phyloP scores from a whole-genome alignment of 2,888 invertebrate species.

The Fragum fragum region DNA sequence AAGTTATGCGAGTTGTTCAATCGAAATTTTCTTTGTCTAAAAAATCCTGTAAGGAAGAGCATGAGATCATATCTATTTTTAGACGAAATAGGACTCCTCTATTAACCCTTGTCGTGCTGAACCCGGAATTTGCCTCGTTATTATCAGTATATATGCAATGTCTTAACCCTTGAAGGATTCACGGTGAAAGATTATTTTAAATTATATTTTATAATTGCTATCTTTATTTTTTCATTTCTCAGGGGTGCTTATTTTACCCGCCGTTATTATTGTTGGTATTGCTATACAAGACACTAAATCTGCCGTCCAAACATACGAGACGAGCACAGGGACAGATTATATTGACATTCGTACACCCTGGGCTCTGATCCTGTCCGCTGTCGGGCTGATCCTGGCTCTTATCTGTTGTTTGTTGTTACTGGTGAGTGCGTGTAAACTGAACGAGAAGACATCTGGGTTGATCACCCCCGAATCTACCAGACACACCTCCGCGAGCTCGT shows the following conservation, averaged over 20 bases:
- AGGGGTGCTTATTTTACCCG: conserved; percentile 47
- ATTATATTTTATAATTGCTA: no score
- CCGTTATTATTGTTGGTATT: conserved; percentile 38
- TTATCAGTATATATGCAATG: no score
- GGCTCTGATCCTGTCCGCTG: conserved; percentile 44
- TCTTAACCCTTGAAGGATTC: no score
- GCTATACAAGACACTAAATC: conserved; percentile 24
- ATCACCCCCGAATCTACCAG: conserved; percentile 21
- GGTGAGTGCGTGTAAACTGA: conserved; percentile 36
- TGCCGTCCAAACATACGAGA: not conserved
- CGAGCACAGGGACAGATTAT: conserved; percentile 16
- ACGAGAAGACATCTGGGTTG: conserved; percentile 17
- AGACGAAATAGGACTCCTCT: no score
- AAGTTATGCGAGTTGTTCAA: no score
- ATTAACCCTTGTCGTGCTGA: no score
- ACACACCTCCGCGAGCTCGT: not conserved
- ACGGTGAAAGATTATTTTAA: no score
- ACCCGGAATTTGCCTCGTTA: no score
- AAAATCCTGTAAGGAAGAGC: no score
- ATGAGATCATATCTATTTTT: no score
- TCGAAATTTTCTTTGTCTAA: no score
- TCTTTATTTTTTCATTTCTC: conserved; percentile 23
- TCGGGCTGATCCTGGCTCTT: conserved; percentile 37
- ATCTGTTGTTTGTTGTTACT: conserved; percentile 36
- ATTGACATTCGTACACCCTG: conserved; percentile 38